Conservation (phyloP, 1,140 invertebrate genomes). For the Zaprionus taronus region DNA sequence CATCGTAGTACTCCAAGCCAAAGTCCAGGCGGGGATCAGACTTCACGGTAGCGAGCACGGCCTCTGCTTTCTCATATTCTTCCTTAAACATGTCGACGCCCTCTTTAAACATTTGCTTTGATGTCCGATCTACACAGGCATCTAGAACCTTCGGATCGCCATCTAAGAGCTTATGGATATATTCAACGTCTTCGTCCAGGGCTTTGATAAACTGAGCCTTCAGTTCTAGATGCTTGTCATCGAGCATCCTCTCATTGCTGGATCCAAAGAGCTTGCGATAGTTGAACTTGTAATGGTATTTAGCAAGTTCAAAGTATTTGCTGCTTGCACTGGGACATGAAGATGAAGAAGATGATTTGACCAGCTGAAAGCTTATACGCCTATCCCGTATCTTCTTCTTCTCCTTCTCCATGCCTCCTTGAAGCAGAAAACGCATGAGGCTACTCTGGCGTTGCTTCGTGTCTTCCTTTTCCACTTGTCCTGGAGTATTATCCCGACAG, state of each 20-base stretch:
- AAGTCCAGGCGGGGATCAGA: constrained; percentile 14
- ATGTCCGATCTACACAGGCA: constrained; percentile 35
- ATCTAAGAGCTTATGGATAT: constrained; percentile 31
- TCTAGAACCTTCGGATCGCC: constrained; percentile 7
- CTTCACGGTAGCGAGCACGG: background rate
- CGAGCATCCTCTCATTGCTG: background rate
- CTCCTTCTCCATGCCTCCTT: constrained; percentile 2
- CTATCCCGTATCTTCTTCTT: background rate
- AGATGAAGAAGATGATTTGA: background rate
- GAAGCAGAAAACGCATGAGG: constrained; percentile 29
- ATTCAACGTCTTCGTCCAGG: constrained; percentile 49
- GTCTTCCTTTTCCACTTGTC: background rate
- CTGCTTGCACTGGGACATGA: constrained; percentile 1
- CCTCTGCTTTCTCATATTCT: constrained; percentile 20
- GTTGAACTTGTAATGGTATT: constrained; percentile 39
- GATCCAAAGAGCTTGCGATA: constrained; percentile 47
- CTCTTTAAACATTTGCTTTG: constrained; percentile 26
- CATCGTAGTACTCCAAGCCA: constrained; percentile 46
- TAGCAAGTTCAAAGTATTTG: constrained; percentile 28
- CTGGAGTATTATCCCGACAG: constrained; percentile 11
- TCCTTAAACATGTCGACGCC: constrained; percentile 31
- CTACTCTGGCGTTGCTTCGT: constrained; percentile 32
- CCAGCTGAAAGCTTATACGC: background rate
- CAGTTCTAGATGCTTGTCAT: constrained; percentile 31
- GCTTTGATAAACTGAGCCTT: constrained; percentile 54